Evolutionary conservation across 2,113 vertebrate species (phyloP).

Genomic region (Lepidothrix coronata): DNA sequence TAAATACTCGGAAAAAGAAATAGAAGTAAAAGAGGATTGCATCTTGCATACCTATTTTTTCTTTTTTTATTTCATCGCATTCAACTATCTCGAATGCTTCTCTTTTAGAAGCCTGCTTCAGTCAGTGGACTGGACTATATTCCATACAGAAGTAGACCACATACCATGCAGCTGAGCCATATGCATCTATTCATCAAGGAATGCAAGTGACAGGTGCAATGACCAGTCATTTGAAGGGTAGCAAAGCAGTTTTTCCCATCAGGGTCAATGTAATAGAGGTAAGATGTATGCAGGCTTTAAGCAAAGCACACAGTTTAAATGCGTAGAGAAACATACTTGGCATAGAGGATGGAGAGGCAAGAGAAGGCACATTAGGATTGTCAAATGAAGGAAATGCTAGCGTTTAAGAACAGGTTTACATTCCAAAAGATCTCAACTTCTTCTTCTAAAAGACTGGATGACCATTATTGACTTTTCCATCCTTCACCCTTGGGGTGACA

Average conservation of each 20-base stretch:
- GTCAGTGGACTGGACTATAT: not conserved
- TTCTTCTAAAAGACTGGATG: not conserved
- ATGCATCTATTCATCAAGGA: not conserved
- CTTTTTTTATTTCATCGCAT: not conserved
- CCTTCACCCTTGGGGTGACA: not conserved
- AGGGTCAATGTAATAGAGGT: not conserved
- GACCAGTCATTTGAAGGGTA: not conserved
- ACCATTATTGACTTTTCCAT: not conserved
- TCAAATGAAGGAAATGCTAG: not conserved
- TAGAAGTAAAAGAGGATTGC: not conserved
- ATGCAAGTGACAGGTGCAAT: not conserved
- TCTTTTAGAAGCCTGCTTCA: not conserved
- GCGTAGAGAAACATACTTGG: not conserved
- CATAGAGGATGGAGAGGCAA: not conserved
- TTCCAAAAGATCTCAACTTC: not conserved
- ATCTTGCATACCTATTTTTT: not conserved
- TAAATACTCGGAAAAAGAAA: not conserved
- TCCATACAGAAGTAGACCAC: not conserved
- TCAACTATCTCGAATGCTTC: not conserved
- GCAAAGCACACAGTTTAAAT: conserved; percentile 1
- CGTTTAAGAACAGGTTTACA: not conserved
- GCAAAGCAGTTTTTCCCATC: not conserved
- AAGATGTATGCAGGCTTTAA: not conserved
- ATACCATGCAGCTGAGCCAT: not conserved
- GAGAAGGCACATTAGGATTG: not conserved